Evolutionary conservation across 2,113 vertebrate species (phyloP), one percentile per base, ranked within the genome.

Genomic region (Muscicapa adusta): DNA sequence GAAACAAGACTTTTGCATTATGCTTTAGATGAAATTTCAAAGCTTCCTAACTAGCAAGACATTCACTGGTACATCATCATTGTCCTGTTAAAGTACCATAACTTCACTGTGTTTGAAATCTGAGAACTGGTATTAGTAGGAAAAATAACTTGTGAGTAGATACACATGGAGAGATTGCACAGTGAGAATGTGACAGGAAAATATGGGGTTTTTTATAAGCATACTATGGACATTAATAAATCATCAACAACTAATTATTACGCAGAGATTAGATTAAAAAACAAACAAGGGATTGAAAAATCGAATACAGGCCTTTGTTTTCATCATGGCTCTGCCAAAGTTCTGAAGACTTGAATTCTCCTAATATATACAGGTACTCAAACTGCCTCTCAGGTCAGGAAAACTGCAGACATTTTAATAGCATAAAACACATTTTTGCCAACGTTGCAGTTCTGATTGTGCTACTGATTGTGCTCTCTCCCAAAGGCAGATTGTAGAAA

Each of bases 201-300:
- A 58, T 16, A 19, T 6, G 7, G 2, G 1, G 0, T 5, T 65
- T 57, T 72, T 61, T 23, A 53, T 56, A 29, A 63, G 38, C 12
- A 56, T 24, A 34, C 4, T 54, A 58, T 62, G 23, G 8, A 54
- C 7, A 18, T 57, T 14, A 73, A 61, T 18, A 38, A 63, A 86
- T 53, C 50, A 78, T 22, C 58, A 68, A 51, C 7, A 76, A 63
- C 6, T 58, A 67, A 73, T 50, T 79, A 42, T 38, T 75, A 71
- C 10, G 31, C 5, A 50, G 33, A 75, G 2, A 43, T 67, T 61
- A 94, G 26, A 31, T 14, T 4, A 6, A 48, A 42, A 67, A 71
- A 18, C 5, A 62, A 65, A 16, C 7, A 62, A 53, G 0, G 25
- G 7, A 29, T 12, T 45, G 4, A 79, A 75, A 77, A 76, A 20